phyloP scores from a whole-genome alignment of 2,888 invertebrate genomes.

The Laspeyria flexula region DNA sequence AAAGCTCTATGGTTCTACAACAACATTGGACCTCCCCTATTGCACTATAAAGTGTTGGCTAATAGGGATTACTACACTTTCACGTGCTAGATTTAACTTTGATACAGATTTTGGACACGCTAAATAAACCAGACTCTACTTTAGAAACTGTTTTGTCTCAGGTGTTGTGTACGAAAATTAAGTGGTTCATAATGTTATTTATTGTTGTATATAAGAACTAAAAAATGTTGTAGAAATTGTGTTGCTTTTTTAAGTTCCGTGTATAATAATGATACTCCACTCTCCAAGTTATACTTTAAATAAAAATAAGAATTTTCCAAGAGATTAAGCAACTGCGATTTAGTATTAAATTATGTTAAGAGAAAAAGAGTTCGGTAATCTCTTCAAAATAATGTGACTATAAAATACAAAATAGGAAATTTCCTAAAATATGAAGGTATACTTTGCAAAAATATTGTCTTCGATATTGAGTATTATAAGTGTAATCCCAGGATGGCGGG shows the following conservation, averaged over 20 bases:
- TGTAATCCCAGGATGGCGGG: slow-evolving; percentile 58
- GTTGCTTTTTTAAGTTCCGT: neutral
- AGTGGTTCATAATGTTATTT: neutral
- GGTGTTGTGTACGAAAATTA: slow-evolving; percentile 1
- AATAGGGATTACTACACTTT: slow-evolving; percentile 80
- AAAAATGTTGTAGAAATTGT: neutral
- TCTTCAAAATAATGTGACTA: neutral
- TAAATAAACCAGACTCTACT: slow-evolving; percentile 33
- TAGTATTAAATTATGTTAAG: too few relatives aligned
- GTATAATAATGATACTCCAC: too few relatives aligned
- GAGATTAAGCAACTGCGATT: too few relatives aligned
- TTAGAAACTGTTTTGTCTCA: slow-evolving; percentile 4
- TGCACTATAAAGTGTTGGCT: slow-evolving; percentile 77
- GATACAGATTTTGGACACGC: slow-evolving; percentile 51
- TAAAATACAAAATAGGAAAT: neutral
- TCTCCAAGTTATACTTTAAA: too few relatives aligned
- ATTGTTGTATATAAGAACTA: neutral
- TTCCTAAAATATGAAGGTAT: slow-evolving; percentile 2
- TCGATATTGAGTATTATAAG: slow-evolving; percentile 47
- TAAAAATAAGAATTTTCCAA: too few relatives aligned
- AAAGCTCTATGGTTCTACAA: slow-evolving; percentile 77
- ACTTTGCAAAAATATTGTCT: slow-evolving; percentile 40
- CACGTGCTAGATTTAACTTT: slow-evolving; percentile 67
- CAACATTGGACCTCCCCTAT: slow-evolving; percentile 67
- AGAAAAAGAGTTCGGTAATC: neutral